Conservation (phyloP, 2,113 vertebrate genomes). For the Cavia aperea region DNA sequence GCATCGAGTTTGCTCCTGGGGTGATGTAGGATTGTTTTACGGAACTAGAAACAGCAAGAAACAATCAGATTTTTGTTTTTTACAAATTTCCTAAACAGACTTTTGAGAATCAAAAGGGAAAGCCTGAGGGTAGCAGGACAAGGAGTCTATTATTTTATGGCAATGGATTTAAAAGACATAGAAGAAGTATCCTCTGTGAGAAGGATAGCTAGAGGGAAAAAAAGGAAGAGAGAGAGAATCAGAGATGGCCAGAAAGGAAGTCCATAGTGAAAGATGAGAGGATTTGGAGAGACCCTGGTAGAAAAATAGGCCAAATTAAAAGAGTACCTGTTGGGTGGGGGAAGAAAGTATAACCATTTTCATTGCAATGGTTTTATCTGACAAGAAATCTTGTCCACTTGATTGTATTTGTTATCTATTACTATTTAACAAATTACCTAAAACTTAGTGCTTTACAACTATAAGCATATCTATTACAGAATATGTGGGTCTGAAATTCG, state of each 20-base stretch:
- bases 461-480: not conserved
- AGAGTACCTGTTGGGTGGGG: not conserved
- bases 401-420: not conserved
- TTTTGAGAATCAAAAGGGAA: conserved; percentile 39
- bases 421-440: not conserved
- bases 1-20: not conserved
- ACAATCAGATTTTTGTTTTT: not conserved
- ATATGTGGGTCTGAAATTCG: not conserved
- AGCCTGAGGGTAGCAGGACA: not conserved
- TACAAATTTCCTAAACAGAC: not conserved
- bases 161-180: not conserved
- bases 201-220: not conserved
- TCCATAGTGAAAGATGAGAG: not conserved
- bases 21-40: not conserved
- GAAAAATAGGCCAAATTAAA: not conserved
- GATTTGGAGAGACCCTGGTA: not conserved
- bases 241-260: not conserved
- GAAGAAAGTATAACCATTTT: not conserved
- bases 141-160: not conserved
- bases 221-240: not conserved
- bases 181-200: not conserved
- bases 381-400: not conserved
- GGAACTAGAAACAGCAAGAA: conserved; percentile 21
- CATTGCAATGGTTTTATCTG: not conserved
- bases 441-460: not conserved